Evolutionary conservation across 2,797 vertebrate genomes (phyloP), one percentile per base, ranked within the genome.

Genomic region (Xiphorhynchus erythropygius): DNA sequence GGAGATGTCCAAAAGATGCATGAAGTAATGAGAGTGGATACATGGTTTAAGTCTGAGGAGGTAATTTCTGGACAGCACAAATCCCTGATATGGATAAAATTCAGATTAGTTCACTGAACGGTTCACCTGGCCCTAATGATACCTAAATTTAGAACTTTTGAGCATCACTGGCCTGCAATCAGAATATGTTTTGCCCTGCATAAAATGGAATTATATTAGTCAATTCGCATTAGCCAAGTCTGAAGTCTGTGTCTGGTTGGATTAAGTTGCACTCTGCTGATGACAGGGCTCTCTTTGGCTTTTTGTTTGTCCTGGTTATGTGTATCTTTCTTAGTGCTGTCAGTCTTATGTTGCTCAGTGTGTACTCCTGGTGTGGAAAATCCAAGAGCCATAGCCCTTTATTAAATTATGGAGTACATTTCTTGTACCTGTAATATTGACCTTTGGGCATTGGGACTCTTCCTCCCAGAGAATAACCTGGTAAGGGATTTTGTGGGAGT

Each of bases 141-240:
- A 77, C 67, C 91, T 90, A 84, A 85, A 95, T 96, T 96, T 85
- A 88, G 77, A 96, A 90, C 67, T 95, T 87, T 82, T 4, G 80
- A 96, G 76, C 77, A 84, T 32, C 7, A 13, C 77, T 97, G 96
- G 96, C 90, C 96, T 87, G 30, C 89, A 90, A 91, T 96, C 96
- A 96, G 84, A 93, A 94, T 94, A 96, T 95, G 85, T 96, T 97
- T 97, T 97, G 63, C 93, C 97, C 93, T 94, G 82, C 87, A 50
- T 96, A 93, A 95, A 97, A 94, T 76, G 83, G 77, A 92, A 92
- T 96, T 93, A 30, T 81, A 27, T 97, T 97, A 97, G 97, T 97
- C 97, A 96, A 70, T 94, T 96, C 22, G 1, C 42, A 93, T 97
- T 97, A 97, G 94, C 71, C 52, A 64, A 93, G 95, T 83, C 90